Evolutionary conservation across 2,113 vertebrate genomes (phyloP), one percentile per base, ranked within the genome.

Genomic region (Toxotes jaculatrix): DNA sequence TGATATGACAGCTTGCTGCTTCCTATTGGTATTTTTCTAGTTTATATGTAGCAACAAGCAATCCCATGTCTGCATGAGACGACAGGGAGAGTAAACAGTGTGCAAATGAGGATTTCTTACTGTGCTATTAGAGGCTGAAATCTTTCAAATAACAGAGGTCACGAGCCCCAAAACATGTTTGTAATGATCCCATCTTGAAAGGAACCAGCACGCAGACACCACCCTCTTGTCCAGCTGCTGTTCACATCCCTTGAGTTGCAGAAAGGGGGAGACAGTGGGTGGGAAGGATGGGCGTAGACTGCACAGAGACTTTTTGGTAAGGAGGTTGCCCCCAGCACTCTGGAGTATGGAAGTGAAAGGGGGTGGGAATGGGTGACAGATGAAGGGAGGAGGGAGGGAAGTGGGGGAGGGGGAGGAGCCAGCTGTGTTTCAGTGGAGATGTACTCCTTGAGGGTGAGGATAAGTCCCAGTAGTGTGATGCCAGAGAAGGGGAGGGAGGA

Each of bases 91-190:
- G 45, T 68, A 77, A 19, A 84, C 61, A 68, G 32, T 36, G 23
- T 68, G 81, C 45, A 63, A 80, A 79, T 3, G 21, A 73, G 32
- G 17, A 56, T 65, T 86, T 72, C 17, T 47, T 19, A 38, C 43
- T 57, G 45, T 73, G 19, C 53, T 60, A 49, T 80, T 56, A 67
- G 40, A 74, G 59, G 62, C 34, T 49, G 47, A 64, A 59, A 63
- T 74, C 17, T 56, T 71, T 77, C 60, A 71, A 77, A 83, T 61
- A 38, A 85, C 57, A 83, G 64, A 79, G 60, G 74, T 72, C 60
- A 78, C 32, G 0, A 68, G 56, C 42, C 68, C 32, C 36, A 21
- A 70, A 68, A 84, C 13, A 65, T 66, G 64, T 74, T 87, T 87
- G 82, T 79, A 75, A 80, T 65, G 51, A 77, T 36, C 36, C 34